Conservation (phyloP, 1,140 invertebrate species). For the Dryas iulia region DNA sequence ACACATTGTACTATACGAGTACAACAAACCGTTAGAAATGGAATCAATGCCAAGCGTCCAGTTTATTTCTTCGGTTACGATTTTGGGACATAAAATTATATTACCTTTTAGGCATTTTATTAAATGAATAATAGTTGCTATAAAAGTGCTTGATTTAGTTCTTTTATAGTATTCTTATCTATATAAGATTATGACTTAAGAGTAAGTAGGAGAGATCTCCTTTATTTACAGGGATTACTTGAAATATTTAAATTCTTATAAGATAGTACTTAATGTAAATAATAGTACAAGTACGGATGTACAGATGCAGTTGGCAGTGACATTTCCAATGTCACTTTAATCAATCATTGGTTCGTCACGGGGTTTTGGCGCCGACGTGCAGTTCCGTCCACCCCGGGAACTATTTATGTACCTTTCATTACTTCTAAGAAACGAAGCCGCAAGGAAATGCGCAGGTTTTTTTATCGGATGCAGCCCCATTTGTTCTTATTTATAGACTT, state of each 20-base stretch:
- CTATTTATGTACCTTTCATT: conserved; percentile 76
- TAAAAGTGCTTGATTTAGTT: conserved; percentile 37
- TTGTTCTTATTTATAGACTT: conserved; percentile 53
- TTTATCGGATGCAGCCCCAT: conserved; percentile 67
- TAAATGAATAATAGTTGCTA: conserved; percentile 35
- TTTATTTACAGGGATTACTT: neutral
- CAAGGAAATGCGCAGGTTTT: conserved; percentile 63
- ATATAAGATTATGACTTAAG: neutral
- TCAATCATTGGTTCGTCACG: conserved; percentile 61
- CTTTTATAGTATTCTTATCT: conserved; percentile 16
- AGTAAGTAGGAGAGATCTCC: neutral
- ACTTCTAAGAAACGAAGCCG: conserved; percentile 69
- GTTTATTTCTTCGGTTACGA: conserved; percentile 45
- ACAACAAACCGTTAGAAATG: conserved; percentile 64
- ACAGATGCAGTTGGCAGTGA: conserved; percentile 23
- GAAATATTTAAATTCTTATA: too few species aligned
- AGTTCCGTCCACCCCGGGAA: conserved; percentile 55
- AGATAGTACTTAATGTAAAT: neutral
- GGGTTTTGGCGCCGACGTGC: conserved; percentile 53
- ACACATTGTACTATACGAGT: conserved; percentile 35
- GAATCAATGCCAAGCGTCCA: conserved; percentile 6
- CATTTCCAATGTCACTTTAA: conserved; percentile 56
- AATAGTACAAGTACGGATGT: conserved; percentile 11
- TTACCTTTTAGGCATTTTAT: conserved; percentile 42
- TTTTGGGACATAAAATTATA: conserved; percentile 41